Evolutionary conservation across 2,888 invertebrate genomes (phyloP), one percentile per base, ranked within the genome.

Genomic region (Harmothoe impar): DNA sequence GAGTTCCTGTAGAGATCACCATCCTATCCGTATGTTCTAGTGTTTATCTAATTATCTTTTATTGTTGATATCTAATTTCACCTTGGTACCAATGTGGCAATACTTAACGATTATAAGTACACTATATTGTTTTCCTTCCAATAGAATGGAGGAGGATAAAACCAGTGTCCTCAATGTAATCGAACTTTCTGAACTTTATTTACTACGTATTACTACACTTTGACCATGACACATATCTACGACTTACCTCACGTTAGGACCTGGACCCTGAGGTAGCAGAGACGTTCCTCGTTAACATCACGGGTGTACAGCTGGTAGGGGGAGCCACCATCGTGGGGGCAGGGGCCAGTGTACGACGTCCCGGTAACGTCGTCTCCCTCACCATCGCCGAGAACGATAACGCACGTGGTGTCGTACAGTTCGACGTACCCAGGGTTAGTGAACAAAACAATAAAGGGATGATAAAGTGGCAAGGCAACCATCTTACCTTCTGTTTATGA

Each of bases 371-470:
- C 12, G 92, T 93, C 15, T 89, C 92, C 0, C 92, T 95, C 25
- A 94, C 93, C 17, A 95, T 95, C 7, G 90, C 92, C 25, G 95
- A 95, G 93, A 95, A 95, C 92, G 95, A 95, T 92, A 93, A 95
- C 91, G 94, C 95, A 5, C 92, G 94, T 35, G 95, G 95, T 10
- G 91, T 94, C 62, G 92, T 95, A 0, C 93, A 95, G 92, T 94
- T 95, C 90, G 92, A 94, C 92, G 95, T 95, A 17, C 93, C 91
- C 33, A 94, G 94, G 89, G 95, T 95, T 91, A 84, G 93, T 91
- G 10, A 52, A 77, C 20, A 77, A 10, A n/a, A 7, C 68, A 68
- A n/a, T n/a, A n/a, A n/a, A n/a, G n/a, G n/a, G n/a, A n/a, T n/a
- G n/a, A 12, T 15, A 12, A n/a, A n/a, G n/a, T n/a, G n/a, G n/a